Evolutionary conservation across 2,113 vertebrate species (phyloP).

Genomic region (Oreochromis aureus): DNA sequence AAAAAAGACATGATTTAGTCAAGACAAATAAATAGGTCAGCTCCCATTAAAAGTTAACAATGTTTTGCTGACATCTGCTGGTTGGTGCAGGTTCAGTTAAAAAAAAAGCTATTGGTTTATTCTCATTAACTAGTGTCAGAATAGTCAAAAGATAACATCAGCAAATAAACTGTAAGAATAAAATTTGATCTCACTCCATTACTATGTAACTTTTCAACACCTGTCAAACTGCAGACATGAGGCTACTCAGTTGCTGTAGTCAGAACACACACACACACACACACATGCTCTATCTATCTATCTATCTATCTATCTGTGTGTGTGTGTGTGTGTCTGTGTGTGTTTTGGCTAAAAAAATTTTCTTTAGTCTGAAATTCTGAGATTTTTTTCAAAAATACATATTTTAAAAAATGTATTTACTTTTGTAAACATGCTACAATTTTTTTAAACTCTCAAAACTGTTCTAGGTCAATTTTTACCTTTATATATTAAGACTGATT

Average conservation of each 20-base stretch:
- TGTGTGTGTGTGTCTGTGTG: too few relatives aligned
- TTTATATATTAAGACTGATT: background rate
- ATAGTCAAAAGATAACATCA: too few relatives aligned
- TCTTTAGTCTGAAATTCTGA: background rate
- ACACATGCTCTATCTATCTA: background rate
- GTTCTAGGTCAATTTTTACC: background rate
- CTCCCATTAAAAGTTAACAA: background rate
- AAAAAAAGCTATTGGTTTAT: too few relatives aligned
- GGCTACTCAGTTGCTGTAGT: background rate
- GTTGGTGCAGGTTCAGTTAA: background rate
- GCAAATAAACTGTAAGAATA: too few relatives aligned
- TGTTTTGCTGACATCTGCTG: constrained; percentile 54
- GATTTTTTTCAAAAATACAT: background rate
- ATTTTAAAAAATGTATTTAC: background rate
- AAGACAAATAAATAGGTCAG: background rate
- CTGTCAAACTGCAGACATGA: background rate
- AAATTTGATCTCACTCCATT: background rate
- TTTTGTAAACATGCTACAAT: background rate
- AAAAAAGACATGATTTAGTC: background rate
- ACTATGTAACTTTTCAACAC: background rate
- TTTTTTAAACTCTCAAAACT: background rate
- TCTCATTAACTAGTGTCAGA: too few relatives aligned
- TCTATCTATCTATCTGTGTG: too few relatives aligned
- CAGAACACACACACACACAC: background rate
- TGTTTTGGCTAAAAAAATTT: background rate